Percentiles rank a stretch among this genome's conserved stretches.
These are phyloP conservation scores for Lacerta bilineata DNA, from an alignment of 2,797 vertebrate species.

Conservation along the genomic window DNA sequence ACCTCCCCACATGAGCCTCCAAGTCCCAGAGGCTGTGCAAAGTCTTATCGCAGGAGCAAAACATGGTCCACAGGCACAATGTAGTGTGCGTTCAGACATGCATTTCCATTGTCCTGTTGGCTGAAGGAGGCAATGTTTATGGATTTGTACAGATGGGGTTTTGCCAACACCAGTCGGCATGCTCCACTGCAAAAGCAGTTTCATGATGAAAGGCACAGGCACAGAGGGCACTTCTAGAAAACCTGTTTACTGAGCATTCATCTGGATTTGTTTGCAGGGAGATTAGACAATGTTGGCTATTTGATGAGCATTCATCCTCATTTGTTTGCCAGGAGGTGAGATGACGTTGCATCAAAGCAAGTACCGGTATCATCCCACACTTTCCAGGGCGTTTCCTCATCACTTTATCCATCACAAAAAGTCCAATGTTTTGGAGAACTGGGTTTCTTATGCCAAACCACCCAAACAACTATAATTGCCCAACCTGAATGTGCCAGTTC, in stretches of 20 bases:
- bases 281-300: no score
- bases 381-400: no score
- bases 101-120: neutral
- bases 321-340: no score
- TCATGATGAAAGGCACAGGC: neutral
- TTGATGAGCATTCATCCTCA: no score
- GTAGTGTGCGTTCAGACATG: neutral
- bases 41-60: constrained; percentile 5
- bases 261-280: no score
- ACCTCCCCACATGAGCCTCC: neutral
- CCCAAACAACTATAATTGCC: no score
- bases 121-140: neutral
- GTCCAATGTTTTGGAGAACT: no score
- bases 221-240: neutral
- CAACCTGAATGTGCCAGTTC: no score
- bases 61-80: neutral
- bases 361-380: no score
- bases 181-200: neutral
- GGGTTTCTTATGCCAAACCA: no score
- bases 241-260: neutral
- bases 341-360: no score
- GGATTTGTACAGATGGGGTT: neutral
- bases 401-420: no score
- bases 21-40: neutral
- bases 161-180: neutral